Evolutionary conservation across 2,888 invertebrate species (phyloP), one percentile per base, ranked within the genome.

Genomic region (Stramonita haemastoma): DNA sequence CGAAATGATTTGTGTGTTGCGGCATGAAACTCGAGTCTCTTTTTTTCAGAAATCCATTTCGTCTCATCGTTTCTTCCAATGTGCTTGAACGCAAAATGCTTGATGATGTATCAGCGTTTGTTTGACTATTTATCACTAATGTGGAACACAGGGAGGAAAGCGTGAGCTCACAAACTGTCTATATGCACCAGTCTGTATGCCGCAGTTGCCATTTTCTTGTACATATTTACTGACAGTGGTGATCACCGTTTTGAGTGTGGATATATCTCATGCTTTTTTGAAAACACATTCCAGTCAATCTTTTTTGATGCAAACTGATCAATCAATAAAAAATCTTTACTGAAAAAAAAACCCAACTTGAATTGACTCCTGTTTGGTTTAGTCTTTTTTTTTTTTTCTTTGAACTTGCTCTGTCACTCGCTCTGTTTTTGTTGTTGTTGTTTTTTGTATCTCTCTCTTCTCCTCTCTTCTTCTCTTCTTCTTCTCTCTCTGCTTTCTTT

Each of bases 161-260:
- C 29, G 79, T 34, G 79, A 34, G 79, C 29, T 15, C 32, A 79
- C 79, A 66, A 66, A 79, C 15, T 19, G 22, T 22, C 79, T 34
- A 34, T 79, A 17, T 79, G 79, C 79, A 79, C 79, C 79, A 79
- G 79, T 34, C 79, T 79, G 29, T 32, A 79, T 34, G 79, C 32
- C 34, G 46, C 79, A 79, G 34, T 79, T 79, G 79, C 79, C 79
- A 79, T 79, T 79, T 79, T 79, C 19, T 79, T 79, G 79, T 79
- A 19, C 26, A 34, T 34, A 5, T 15, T 79, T 15, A 17, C 34
- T 79, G 79, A 32, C 34, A 79, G 34, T 79, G 22, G 32, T 79
- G 79, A 22, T 79, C 32, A 79, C 32, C 15, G 34, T 79, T 79
- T 79, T 79, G 32, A 79, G 79, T 79, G 79, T 79, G 79, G 32